Evolutionary conservation across 1,140 invertebrate genomes (phyloP).

Genomic region (Daktulosphaira vitifoliae): DNA sequence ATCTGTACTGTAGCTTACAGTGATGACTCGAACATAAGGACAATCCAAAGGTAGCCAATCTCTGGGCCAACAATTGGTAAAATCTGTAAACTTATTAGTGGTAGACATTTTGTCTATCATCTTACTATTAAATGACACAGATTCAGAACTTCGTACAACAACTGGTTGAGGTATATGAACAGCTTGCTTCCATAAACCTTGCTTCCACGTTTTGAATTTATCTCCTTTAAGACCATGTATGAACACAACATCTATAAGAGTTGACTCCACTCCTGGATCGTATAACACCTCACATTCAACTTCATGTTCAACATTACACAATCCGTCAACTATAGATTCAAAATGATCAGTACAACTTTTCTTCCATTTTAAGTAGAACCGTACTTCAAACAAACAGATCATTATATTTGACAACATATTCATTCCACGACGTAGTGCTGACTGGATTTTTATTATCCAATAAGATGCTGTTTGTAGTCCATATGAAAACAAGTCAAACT

Average conservation of each 20-base stretch:
- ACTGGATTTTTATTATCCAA: neutral
- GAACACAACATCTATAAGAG: conserved; percentile 49
- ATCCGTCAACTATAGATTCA: neutral
- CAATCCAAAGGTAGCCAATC: conserved; percentile 60
- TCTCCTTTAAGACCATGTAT: conserved; percentile 53
- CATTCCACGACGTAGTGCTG: neutral
- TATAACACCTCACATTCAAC: conserved; percentile 38
- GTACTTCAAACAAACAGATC: neutral
- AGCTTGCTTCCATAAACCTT: conserved; percentile 46
- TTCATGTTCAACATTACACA: too few species aligned
- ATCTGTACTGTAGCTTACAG: conserved; percentile 62
- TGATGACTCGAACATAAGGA: conserved; percentile 55
- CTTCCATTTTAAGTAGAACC: too few species aligned
- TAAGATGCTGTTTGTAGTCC: neutral
- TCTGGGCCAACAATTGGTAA: conserved; percentile 57
- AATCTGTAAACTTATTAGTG: conserved; percentile 18
- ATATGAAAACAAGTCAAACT: neutral
- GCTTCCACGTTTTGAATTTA: conserved; percentile 50
- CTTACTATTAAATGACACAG: neutral
- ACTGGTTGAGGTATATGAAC: neutral
- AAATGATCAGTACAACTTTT: neutral
- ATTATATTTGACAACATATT: neutral
- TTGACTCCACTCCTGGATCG: conserved; percentile 36
- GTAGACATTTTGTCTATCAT: conserved; percentile 30
- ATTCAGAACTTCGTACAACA: neutral